Percentiles rank a stretch among this genome's conserved stretches.
These are phyloP conservation scores for Cheumatopsyche charites DNA, from an alignment of 1,140 invertebrate genomes.

Conservation along the genomic window DNA sequence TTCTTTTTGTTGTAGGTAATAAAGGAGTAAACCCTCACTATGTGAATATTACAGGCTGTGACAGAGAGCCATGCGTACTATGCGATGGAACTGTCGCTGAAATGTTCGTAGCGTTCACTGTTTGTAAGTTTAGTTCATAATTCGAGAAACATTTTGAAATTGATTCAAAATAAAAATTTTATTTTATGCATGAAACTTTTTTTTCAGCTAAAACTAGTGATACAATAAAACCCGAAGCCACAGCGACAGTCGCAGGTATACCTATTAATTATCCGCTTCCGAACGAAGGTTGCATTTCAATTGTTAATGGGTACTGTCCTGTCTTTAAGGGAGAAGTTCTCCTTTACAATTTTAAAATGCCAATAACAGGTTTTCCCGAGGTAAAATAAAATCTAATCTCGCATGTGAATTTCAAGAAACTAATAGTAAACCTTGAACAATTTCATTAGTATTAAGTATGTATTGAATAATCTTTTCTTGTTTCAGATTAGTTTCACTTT, in stretches of 20 bases:
- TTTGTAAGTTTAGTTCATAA: too few relatives aligned
- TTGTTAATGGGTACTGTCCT: slow-evolving; percentile 20
- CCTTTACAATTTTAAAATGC: background rate
- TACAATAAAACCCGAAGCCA: background rate
- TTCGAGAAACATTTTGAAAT: too few relatives aligned
- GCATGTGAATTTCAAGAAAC: background rate
- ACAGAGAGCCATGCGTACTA: too few relatives aligned
- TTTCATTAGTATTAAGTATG: background rate
- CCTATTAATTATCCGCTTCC: background rate
- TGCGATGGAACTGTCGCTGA: too few relatives aligned
- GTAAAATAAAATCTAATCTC: background rate
- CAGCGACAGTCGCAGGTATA: background rate
- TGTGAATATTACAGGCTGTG: too few relatives aligned
- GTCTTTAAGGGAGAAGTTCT: background rate
- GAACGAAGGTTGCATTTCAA: background rate
- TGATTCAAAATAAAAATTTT: background rate
- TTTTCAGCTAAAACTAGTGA: slow-evolving; percentile 3
- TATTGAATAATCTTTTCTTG: too few relatives aligned
- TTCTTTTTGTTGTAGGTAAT: too few relatives aligned
- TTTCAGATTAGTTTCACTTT: slow-evolving; percentile 6
- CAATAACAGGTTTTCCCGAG: background rate
- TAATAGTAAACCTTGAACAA: background rate
- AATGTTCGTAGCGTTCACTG: too few relatives aligned
- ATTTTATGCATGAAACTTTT: background rate
- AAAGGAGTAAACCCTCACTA: too few relatives aligned